Evolutionary conservation across 2,888 invertebrate species (phyloP), one percentile per base, ranked within the genome.

Genomic region (Mesorhabditis belari): DNA sequence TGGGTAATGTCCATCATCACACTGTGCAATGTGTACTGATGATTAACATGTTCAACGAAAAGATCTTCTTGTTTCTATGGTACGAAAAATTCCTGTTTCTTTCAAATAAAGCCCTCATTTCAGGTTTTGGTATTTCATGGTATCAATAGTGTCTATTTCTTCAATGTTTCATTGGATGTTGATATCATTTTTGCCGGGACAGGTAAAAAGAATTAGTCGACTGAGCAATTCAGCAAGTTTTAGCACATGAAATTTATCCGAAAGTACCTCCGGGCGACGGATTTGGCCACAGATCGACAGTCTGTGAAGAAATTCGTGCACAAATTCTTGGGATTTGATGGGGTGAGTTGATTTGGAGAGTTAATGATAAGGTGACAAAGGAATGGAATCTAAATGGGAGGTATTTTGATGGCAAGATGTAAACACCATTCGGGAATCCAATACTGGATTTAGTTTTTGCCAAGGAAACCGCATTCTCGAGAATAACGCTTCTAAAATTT

Each of bases 1-100:
- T 85, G 58, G 81, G 81, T 58, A 81, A 81, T 64, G 81, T 81
- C 24, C 81, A 81, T 60, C 81, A 81, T 64, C 79, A 81, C 67
- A 81, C 81, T 19, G 81, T 81, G n/a, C 81, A 80, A 70, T 80
- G 80, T 55, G 80, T 80, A 25, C 69, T 80, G 4, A 80, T 80
- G 80, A 79, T 80, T 65, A 80, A 79, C 61, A 79, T 79, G 79
- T 70, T 72, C 66, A 71, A 72, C 54, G 73, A 73, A 60, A 73
- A 74, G 63, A 81, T 81, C 50, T 81, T 81, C 61, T 70, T 81
- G 57, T 81, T 81, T 67, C 66, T 81, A 12, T 79, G 79, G 79
- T 62, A 2, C 27, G 52, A 6, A 19, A 21, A 51, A 19, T 54
- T 17, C 19, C 12, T 6, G 12, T 17, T 19, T 17, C 21, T 50